A percentile compares a stretch with the other conserved stretches of the same genome.
These are phyloP conservation scores for Salvator merianae DNA, from an alignment of 2,113 vertebrate genomes.

Conservation along the genomic window DNA sequence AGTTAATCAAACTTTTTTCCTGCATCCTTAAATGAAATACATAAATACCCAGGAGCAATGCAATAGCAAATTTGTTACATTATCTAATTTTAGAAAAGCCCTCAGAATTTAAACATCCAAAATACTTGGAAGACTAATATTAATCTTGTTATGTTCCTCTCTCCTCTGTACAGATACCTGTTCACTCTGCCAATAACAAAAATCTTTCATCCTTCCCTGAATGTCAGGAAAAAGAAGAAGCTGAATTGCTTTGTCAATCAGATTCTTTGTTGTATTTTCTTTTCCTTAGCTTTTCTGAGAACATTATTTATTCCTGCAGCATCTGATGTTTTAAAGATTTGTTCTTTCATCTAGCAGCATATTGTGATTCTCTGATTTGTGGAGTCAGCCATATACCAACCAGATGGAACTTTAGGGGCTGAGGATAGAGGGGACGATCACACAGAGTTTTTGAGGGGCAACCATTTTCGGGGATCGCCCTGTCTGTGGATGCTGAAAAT, in stretches of 20 bases:
- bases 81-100: not conserved
- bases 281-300: not conserved
- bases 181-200: not conserved
- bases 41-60: not conserved
- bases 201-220: no score
- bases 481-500: no score
- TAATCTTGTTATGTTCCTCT: not conserved
- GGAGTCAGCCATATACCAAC: conserved; percentile 45
- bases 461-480: no score
- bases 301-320: conserved; percentile 35
- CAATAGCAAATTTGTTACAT: not conserved
- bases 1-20: not conserved
- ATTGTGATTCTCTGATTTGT: conserved; percentile 26
- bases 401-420: conserved; percentile 3
- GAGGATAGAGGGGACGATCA: accelerated
- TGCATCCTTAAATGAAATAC: not conserved
- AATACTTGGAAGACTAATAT: conserved; percentile 1
- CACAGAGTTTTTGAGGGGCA: not conserved
- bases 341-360: conserved; percentile 15
- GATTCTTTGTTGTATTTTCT: not conserved
- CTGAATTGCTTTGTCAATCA: not conserved
- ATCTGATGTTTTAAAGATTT: conserved; percentile 35
- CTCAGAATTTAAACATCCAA: not conserved
- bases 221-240: not conserved
- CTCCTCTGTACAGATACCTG: not conserved